These are phyloP conservation scores for Zaprionus camerounensis DNA, from an alignment of 1,140 invertebrate genomes.

Conservation along the genomic window DNA sequence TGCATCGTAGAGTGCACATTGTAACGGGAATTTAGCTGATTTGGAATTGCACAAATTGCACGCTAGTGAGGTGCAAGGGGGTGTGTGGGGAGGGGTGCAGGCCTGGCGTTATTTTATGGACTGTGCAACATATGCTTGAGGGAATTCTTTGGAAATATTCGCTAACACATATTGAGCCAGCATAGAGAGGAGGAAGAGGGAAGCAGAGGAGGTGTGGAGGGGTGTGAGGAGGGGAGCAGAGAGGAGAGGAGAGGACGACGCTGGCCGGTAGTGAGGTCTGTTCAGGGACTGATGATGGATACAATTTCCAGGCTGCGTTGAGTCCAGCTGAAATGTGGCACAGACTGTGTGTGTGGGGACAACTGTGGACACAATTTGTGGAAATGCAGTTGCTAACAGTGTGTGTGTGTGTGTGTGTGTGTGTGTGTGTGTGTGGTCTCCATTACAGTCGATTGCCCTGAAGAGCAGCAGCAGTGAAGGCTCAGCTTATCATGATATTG, in stretches of 20 bases:
- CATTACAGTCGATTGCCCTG: not conserved
- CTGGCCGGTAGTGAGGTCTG: not conserved
- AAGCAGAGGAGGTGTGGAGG: not conserved
- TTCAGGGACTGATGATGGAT: not conserved
- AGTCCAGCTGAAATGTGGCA: constrained; percentile 8
- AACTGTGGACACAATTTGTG: constrained; percentile 17
- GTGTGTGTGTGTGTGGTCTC: not conserved
- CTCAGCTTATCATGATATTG: not conserved
- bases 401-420: too few species aligned
- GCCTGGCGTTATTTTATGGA: constrained; percentile 18
- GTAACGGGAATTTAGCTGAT: constrained; percentile 10
- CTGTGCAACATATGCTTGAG: constrained; percentile 28
- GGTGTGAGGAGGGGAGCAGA: too few species aligned
- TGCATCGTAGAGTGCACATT: not conserved
- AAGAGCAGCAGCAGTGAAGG: not conserved
- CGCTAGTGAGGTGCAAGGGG: not conserved
- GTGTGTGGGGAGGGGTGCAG: not conserved
- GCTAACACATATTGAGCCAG: not conserved
- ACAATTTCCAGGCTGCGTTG: not conserved
- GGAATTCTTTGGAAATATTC: constrained; percentile 14
- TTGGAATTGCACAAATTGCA: constrained; percentile 14
- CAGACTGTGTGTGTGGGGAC: not conserved
- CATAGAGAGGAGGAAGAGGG: not conserved
- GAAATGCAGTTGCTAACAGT: constrained; percentile 7
- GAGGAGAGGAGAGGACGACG: not conserved